Conservation (phyloP, 2,797 vertebrate species). For the Poeciliopsis presidionis region DNA sequence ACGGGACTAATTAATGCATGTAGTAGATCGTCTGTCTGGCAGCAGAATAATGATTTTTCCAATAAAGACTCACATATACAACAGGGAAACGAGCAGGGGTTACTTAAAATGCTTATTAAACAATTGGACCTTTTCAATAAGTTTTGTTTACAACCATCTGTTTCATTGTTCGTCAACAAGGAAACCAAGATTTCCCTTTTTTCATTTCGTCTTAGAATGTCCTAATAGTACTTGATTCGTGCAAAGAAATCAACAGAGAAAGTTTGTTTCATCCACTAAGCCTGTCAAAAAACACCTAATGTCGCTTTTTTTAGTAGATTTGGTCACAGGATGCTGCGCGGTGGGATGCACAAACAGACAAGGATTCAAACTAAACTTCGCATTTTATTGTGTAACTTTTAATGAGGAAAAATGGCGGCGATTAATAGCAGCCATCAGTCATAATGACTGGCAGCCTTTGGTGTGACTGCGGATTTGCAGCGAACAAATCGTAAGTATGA, state of each 20-base stretch:
- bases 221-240: neutral
- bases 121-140: neutral
- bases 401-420: too few relatives aligned
- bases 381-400: too few relatives aligned
- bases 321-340: too few relatives aligned
- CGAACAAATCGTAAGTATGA: too few relatives aligned
- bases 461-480: too few relatives aligned
- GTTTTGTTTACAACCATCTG: neutral
- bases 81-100: neutral
- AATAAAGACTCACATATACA: neutral
- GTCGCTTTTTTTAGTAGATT: too few relatives aligned
- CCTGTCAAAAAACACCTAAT: too few relatives aligned
- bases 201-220: neutral
- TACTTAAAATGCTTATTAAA: neutral
- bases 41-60: constrained; percentile 8
- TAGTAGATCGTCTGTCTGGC: neutral
- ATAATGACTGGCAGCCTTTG: too few relatives aligned
- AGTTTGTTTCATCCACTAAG: neutral
- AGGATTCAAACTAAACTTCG: too few relatives aligned
- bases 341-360: too few relatives aligned
- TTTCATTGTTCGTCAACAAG: neutral
- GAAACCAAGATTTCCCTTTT: neutral
- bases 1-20: neutral
- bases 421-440: too few relatives aligned
- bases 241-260: neutral